These are phyloP conservation scores for Ichneumon xanthorius DNA, from an alignment of 2,888 invertebrate species.

Conservation along the genomic window DNA sequence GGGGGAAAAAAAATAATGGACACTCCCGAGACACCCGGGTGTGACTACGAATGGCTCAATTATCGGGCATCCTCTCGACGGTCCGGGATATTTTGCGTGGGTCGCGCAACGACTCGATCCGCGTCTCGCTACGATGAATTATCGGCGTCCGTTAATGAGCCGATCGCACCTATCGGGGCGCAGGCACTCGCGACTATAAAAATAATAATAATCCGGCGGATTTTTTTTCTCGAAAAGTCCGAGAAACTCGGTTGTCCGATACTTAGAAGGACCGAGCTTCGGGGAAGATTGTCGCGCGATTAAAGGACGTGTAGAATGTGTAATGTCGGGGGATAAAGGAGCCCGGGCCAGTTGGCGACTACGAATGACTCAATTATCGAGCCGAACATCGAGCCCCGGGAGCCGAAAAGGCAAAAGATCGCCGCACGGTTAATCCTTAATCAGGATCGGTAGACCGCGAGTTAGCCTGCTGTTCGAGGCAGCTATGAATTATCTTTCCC, in stretches of 20 bases:
- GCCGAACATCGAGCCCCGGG: slow-evolving; percentile 1
- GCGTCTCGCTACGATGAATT: slow-evolving; percentile 18
- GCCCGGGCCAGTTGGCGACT: background rate
- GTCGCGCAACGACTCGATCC: background rate
- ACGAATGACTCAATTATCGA: slow-evolving; percentile 33
- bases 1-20: slow-evolving; percentile 3
- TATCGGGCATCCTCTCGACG: slow-evolving; percentile 22
- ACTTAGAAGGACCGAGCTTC: slow-evolving; percentile 6
- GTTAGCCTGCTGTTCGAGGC: background rate
- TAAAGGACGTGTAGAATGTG: slow-evolving; percentile 13
- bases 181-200: background rate
- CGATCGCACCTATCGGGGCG: slow-evolving; percentile 20
- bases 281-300: slow-evolving; percentile 17
- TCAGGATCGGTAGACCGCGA: slow-evolving; percentile 13
- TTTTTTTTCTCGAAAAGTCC: background rate
- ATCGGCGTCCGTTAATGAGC: slow-evolving; percentile 24
- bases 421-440: background rate
- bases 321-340: slow-evolving; percentile 15
- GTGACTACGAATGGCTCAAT: slow-evolving; percentile 66
- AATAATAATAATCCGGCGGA: slow-evolving; percentile 12
- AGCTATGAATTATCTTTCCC: slow-evolving; percentile 6
- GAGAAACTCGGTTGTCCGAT: background rate
- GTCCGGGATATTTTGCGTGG: slow-evolving; percentile 11
- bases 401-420: slow-evolving; percentile 11
- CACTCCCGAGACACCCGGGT: slow-evolving; percentile 57